These are phyloP conservation scores for Lingula anatina DNA, from an alignment of 2,888 invertebrate species.

Conservation along the genomic window DNA sequence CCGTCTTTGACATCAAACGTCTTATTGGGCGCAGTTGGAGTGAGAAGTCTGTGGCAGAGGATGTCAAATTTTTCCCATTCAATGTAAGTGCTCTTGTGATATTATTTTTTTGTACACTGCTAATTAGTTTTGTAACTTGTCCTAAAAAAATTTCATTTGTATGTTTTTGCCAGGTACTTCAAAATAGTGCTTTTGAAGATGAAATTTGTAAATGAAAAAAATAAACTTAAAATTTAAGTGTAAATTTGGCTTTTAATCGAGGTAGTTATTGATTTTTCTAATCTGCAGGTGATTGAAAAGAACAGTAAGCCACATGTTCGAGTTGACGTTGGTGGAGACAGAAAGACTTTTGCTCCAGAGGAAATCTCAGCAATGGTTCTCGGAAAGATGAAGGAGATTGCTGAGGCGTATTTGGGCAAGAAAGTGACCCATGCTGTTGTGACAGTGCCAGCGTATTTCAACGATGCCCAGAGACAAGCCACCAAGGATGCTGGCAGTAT, in stretches of 20 bases:
- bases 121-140: too few species aligned
- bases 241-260: too few species aligned
- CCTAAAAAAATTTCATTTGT: too few species aligned
- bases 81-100: conserved; percentile 63
- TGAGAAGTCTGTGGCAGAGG: conserved; percentile 86
- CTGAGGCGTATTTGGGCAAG: conserved; percentile 95
- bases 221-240: too few species aligned
- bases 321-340: conserved; percentile 49
- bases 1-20: conserved; percentile 97
- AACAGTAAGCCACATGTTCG: conserved; percentile 91
- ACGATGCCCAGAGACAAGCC: conserved; percentile 98
- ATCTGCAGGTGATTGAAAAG: conserved; percentile 66
- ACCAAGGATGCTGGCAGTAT: conserved; percentile 98
- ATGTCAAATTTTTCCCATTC: conserved; percentile 97
- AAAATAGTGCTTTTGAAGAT: too few species aligned
- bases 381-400: conserved; percentile 96
- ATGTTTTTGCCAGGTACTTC: too few species aligned
- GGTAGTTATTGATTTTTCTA: conserved; percentile 4
- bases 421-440: conserved; percentile 84
- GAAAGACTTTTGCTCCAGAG: conserved; percentile 90
- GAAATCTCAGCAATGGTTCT: conserved; percentile 99
- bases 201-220: too few species aligned
- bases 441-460: conserved; percentile 97
- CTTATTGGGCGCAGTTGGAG: conserved; percentile 94
- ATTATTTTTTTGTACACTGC: too few species aligned